phyloP scores from a whole-genome alignment of 2,797 vertebrate genomes.

The Philypnodon macrostomus region DNA sequence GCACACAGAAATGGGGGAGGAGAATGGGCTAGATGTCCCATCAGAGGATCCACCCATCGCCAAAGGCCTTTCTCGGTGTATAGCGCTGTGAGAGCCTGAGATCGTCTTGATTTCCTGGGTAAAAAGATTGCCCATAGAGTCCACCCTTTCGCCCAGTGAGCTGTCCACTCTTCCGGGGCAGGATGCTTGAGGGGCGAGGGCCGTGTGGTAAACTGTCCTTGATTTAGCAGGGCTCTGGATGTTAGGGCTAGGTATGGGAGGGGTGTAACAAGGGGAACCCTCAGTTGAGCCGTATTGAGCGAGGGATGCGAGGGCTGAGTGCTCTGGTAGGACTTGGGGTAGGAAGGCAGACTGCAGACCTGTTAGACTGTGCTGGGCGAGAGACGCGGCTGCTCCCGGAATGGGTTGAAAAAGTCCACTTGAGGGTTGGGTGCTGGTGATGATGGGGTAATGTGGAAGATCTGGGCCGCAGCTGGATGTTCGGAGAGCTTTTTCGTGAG shows the following conservation, averaged over 20 bases:
- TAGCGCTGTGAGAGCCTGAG: constrained; percentile 86
- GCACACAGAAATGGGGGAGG: constrained; percentile 67
- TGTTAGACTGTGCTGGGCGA: constrained; percentile 79
- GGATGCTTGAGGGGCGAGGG: constrained; percentile 79
- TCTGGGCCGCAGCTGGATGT: constrained; percentile 63
- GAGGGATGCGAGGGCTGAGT: constrained; percentile 77
- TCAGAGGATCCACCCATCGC: constrained; percentile 72
- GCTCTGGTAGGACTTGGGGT: constrained; percentile 79
- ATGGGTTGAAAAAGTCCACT: constrained; percentile 74
- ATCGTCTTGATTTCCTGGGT: constrained; percentile 92
- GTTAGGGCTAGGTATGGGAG: constrained; percentile 80
- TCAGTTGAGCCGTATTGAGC: constrained; percentile 76
- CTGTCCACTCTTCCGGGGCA: constrained; percentile 69
- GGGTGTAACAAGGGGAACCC: constrained; percentile 79
- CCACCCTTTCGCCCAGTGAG: constrained; percentile 55
- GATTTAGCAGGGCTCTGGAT: constrained; percentile 80
- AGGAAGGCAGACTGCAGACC: constrained; percentile 78
- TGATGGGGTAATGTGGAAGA: constrained; percentile 71
- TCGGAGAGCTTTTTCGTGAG: constrained; percentile 68
- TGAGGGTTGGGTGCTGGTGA: constrained; percentile 73
- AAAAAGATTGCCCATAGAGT: constrained; percentile 80
- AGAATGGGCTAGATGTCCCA: constrained; percentile 72
- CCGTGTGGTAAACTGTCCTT: constrained; percentile 77
- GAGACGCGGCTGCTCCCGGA: constrained; percentile 48
- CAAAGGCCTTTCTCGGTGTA: constrained; percentile 82